Evolutionary conservation across 2,797 vertebrate species (phyloP).

Genomic region (Heliangelus exortis): DNA sequence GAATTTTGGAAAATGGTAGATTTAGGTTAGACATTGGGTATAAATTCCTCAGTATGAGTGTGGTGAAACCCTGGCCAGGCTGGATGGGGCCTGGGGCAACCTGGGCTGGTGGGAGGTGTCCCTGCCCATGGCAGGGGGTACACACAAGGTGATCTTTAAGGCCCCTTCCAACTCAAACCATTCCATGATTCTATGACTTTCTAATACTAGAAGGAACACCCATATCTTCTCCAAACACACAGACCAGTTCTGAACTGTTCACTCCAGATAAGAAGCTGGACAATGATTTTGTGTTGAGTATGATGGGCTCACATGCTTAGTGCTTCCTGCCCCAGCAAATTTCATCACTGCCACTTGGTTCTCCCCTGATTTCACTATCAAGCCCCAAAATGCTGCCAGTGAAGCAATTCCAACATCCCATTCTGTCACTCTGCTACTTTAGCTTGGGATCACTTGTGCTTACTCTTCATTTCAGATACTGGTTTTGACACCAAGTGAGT

Average conservation of each 20-base stretch:
- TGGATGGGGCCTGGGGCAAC: too few relatives aligned
- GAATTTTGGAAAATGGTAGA: neutral
- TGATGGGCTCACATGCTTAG: accelerated
- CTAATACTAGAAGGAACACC: neutral
- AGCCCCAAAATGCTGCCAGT: neutral
- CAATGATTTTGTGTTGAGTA: neutral
- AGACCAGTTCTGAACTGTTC: neutral
- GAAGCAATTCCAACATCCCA: neutral
- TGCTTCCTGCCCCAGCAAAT: neutral
- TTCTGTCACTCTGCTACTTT: neutral
- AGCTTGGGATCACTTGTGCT: neutral
- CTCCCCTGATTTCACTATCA: neutral
- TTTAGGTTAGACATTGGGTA: too few relatives aligned
- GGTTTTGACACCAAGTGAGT: neutral
- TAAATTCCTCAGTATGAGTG: too few relatives aligned
- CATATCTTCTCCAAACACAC: neutral
- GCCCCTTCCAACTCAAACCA: too few relatives aligned
- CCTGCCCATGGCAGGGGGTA: too few relatives aligned
- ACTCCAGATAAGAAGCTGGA: neutral
- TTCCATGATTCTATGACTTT: too few relatives aligned
- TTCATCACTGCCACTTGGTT: neutral
- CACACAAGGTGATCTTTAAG: too few relatives aligned
- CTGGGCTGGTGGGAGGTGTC: too few relatives aligned
- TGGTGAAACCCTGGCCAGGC: too few relatives aligned
- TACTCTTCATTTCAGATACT: neutral